phyloP scores from a whole-genome alignment of 2,888 invertebrate species.

The Cantharis rustica region DNA sequence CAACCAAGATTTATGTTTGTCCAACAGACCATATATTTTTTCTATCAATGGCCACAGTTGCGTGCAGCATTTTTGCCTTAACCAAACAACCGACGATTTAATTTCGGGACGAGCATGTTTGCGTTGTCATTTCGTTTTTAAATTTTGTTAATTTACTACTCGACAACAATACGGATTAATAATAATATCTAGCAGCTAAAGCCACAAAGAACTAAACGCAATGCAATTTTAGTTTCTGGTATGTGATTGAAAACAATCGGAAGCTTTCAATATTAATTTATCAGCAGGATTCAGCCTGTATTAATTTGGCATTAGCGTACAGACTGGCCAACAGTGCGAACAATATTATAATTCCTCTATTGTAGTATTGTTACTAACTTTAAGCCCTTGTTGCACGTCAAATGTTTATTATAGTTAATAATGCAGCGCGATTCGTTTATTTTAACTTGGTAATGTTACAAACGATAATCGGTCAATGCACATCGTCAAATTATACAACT shows the following conservation, averaged over 20 bases:
- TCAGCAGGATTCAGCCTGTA: constrained; percentile 34
- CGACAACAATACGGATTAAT: not conserved
- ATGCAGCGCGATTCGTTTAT: constrained; percentile 10
- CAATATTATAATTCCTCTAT: constrained; percentile 36
- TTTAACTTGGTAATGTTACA: not conserved
- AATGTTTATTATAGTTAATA: constrained; percentile 21
- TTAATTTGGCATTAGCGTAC: constrained; percentile 33
- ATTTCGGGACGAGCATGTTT: not conserved
- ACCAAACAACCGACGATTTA: not conserved
- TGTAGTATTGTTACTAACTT: constrained; percentile 33
- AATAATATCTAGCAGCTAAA: not conserved
- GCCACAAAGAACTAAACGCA: not conserved
- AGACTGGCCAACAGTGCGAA: constrained; percentile 33
- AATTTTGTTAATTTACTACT: not conserved
- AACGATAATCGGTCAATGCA: not conserved
- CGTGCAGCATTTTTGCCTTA: not conserved
- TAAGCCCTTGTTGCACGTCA: constrained; percentile 31
- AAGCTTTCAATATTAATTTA: constrained; percentile 41
- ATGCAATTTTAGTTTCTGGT: constrained; percentile 25
- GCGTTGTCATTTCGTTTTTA: not conserved
- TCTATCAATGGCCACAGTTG: not conserved
- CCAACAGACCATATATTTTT: constrained; percentile 21
- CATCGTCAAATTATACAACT: not conserved
- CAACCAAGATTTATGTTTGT: constrained; percentile 19
- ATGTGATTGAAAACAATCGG: constrained; percentile 35